A percentile compares a stretch with the other conserved stretches of the same genome.
Conservation (phyloP, 92 coral and sea anemone genomes). For the Bergia puertoricense region DNA sequence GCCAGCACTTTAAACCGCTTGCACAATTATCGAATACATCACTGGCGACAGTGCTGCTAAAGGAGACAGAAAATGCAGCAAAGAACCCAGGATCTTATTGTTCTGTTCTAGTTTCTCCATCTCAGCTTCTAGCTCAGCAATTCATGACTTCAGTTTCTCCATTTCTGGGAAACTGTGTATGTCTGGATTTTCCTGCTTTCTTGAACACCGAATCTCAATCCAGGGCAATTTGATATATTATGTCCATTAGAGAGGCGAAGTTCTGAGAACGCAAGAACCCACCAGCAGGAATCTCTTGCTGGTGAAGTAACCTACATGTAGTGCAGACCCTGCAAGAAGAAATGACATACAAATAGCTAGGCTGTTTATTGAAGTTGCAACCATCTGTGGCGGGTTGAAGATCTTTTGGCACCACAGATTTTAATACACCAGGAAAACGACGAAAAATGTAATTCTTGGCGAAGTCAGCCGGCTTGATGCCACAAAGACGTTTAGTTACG, state of each 20-base stretch:
- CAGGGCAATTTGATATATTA: not conserved
- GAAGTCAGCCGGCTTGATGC: not conserved
- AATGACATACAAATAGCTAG: not conserved
- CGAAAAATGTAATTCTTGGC: conserved; percentile 21
- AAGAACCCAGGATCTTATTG: conserved; percentile 5
- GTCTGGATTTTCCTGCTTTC: conserved; percentile 26
- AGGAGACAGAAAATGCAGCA: conserved; percentile 30
- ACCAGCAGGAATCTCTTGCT: conserved; percentile 33
- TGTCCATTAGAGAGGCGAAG: not conserved
- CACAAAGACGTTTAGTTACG: conserved; percentile 40
- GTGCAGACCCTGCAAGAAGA: conserved; percentile 21
- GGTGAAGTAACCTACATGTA: conserved; percentile 13
- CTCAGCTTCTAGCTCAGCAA: not conserved
- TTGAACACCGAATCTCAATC: not conserved
- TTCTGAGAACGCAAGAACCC: not conserved
- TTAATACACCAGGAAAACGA: conserved; percentile 7
- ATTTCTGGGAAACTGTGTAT: not conserved
- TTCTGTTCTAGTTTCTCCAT: conserved; percentile 18
- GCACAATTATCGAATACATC: not conserved
- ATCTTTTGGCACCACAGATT: conserved; percentile 21
- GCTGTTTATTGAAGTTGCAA: conserved; percentile 3
- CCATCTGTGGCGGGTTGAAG: conserved; percentile 33
- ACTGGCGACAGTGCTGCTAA: conserved; percentile 37
- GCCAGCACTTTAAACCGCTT: no score
- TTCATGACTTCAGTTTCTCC: conserved; percentile 24